These are phyloP conservation scores for Sycophila texana DNA, from an alignment of 2,888 invertebrate genomes.

Conservation along the genomic window DNA sequence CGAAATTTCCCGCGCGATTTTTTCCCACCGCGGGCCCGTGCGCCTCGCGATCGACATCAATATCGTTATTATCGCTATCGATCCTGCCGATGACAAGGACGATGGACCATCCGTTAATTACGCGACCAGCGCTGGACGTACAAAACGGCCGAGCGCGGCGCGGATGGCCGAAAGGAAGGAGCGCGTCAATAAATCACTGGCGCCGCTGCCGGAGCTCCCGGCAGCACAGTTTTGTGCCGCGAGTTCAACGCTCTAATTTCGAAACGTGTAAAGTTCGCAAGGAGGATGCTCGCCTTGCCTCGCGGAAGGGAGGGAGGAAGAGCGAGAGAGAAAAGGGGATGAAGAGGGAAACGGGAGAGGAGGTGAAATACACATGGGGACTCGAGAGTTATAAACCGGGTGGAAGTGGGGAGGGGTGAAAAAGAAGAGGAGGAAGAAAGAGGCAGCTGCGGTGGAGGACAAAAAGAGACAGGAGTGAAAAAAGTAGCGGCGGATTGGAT, in stretches of 20 bases:
- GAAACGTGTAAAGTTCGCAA: conserved; percentile 15
- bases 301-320: conserved; percentile 47
- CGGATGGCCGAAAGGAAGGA: conserved; percentile 16
- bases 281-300: conserved; percentile 5
- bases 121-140: conserved; percentile 14
- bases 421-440: too few species aligned
- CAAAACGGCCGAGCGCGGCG: not conserved
- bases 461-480: not conserved
- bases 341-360: too few species aligned
- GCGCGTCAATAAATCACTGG: conserved; percentile 46
- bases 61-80: conserved; percentile 36
- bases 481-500: not conserved
- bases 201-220: not conserved
- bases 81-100: conserved; percentile 5
- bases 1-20: not conserved
- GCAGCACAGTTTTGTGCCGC: not conserved
- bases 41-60: not conserved
- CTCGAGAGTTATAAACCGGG: too few species aligned
- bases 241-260: conserved; percentile 52
- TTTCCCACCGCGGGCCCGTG: too few species aligned
- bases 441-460: not conserved
- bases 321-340: too few species aligned
- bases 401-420: too few species aligned
- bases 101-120: conserved; percentile 43
- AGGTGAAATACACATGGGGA: too few species aligned